A percentile compares a stretch with the other conserved stretches of the same genome.
Evolutionary conservation across 35 echinoderm and acorn worm species (phyloP).

Genomic region (Eucidaris tribuloides): DNA sequence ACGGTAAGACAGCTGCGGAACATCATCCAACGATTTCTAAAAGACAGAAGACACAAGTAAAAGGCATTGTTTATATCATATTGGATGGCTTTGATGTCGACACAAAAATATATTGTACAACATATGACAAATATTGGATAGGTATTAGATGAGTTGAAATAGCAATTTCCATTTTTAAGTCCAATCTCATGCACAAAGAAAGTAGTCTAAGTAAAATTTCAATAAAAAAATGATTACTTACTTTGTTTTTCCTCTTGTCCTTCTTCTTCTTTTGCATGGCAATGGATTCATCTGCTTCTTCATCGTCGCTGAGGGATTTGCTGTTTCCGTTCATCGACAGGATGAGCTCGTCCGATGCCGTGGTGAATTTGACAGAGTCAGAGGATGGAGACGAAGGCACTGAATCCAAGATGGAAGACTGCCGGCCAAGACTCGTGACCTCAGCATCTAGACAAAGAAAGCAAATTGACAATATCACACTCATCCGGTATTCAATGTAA

Average conservation of each 20-base stretch:
- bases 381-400: constrained; percentile 1
- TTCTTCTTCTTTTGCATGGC: neutral
- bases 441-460: constrained; percentile 10
- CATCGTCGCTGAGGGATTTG: neutral
- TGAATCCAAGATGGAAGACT: neutral
- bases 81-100: neutral
- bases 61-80: too few species aligned
- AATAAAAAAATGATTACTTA: neutral
- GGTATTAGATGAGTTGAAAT: too few species aligned
- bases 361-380: constrained; percentile 1
- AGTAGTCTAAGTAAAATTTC: too few species aligned
- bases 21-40: too few species aligned
- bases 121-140: neutral
- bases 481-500: too few species aligned
- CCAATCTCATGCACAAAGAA: too few species aligned
- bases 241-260: constrained; percentile 9
- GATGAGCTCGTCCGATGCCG: neutral
- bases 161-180: too few species aligned
- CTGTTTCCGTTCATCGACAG: constrained; percentile 1
- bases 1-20: neutral
- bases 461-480: too few species aligned
- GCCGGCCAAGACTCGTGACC: neutral
- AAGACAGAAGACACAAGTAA: too few species aligned
- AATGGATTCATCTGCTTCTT: neutral
- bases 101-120: neutral